Evolutionary conservation across 64 coral and sea anemone genomes (phyloP).

Genomic region (Dendronephthya gigantea): DNA sequence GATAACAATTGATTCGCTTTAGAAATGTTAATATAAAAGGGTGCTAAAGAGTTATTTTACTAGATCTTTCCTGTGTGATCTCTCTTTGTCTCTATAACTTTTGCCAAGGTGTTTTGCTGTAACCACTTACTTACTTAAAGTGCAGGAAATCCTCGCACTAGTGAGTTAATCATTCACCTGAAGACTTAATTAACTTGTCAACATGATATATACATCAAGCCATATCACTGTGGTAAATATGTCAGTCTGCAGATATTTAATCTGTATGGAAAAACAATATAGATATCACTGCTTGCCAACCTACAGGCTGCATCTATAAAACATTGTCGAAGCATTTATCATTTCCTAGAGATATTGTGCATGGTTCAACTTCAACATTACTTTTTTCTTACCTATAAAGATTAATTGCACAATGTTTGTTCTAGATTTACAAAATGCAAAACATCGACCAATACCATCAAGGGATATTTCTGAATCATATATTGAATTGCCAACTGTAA

Average conservation of each 20-base stretch:
- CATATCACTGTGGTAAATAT: too few species aligned
- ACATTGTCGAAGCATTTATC: too few species aligned
- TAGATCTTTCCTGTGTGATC: too few species aligned
- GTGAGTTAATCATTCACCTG: not conserved
- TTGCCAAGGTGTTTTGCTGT: not conserved
- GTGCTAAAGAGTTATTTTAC: not conserved
- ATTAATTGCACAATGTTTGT: not conserved
- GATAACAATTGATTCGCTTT: not conserved
- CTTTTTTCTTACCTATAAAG: too few species aligned
- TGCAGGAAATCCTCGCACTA: not conserved
- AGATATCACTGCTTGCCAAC: too few species aligned
- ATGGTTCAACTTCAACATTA: too few species aligned
- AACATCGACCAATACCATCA: slow-evolving; percentile 11
- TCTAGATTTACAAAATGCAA: not conserved
- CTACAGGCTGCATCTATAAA: too few species aligned
- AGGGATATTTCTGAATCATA: not conserved
- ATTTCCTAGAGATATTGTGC: too few species aligned
- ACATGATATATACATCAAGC: not conserved
- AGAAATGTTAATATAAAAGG: not conserved
- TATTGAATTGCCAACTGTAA: slow-evolving; percentile 4
- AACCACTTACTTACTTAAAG: not conserved
- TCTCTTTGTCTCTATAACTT: not conserved
- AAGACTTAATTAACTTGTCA: not conserved
- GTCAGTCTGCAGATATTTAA: too few species aligned
- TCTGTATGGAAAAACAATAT: too few species aligned